These are phyloP conservation scores for Pavo muticus DNA, from an alignment of 2,113 vertebrate species.

Conservation along the genomic window DNA sequence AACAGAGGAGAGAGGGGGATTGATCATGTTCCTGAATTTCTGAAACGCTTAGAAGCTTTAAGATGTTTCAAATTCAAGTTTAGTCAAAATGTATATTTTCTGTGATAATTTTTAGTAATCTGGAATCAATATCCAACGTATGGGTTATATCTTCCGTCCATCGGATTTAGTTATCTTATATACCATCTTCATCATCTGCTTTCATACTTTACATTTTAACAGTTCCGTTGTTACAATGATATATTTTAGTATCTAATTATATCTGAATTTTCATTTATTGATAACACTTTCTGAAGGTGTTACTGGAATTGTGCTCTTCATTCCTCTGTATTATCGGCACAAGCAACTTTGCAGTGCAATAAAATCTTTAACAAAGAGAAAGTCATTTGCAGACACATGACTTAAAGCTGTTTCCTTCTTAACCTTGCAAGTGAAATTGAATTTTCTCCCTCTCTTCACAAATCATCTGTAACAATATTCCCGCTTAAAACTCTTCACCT, in stretches of 20 bases:
- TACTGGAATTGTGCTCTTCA: slow-evolving; percentile 60
- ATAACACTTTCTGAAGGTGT: slow-evolving; percentile 47
- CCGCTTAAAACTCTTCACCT: neutral
- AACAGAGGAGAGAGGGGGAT: neutral
- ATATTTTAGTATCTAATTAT: slow-evolving; percentile 69
- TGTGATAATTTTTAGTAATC: neutral
- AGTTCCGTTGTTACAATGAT: slow-evolving; percentile 59
- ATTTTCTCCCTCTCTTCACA: slow-evolving; percentile 39
- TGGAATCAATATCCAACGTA: neutral
- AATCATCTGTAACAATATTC: slow-evolving; percentile 48
- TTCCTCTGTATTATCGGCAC: neutral
- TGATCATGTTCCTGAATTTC: neutral
- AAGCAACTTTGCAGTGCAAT: slow-evolving; percentile 4
- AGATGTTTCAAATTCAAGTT: neutral
- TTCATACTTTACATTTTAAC: slow-evolving; percentile 68
- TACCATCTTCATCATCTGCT: slow-evolving; percentile 58
- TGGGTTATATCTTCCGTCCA: fast-evolving
- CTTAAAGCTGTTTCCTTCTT: slow-evolving; percentile 34
- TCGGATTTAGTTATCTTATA: neutral
- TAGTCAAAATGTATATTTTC: neutral
- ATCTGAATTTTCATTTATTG: slow-evolving; percentile 67
- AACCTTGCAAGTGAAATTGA: neutral
- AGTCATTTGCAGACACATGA: neutral
- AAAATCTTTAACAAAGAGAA: neutral
- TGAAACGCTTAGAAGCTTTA: neutral